phyloP scores from a whole-genome alignment of 2,888 invertebrate species.

The Horisme vitalbata region DNA sequence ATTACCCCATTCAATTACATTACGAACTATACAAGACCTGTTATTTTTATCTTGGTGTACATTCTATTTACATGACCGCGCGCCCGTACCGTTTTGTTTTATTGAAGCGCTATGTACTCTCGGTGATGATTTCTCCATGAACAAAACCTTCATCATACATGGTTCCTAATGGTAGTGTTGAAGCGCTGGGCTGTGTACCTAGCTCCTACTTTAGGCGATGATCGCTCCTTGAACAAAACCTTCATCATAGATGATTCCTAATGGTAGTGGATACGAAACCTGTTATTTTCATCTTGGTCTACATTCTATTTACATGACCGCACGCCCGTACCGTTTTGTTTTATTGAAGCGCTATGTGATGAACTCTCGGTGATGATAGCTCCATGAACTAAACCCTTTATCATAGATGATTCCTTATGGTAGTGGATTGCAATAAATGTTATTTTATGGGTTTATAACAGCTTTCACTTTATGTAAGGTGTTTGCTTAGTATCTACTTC shows the following conservation, averaged over 20 bases:
- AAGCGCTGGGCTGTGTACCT: no score
- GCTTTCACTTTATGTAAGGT: slow-evolving; percentile 79
- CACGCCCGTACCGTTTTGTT: slow-evolving; percentile 6
- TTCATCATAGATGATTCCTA: no score
- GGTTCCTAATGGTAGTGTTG: no score
- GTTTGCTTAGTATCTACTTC: slow-evolving; percentile 75
- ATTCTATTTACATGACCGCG: slow-evolving; percentile 18
- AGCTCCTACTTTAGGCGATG: no score
- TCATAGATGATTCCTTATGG: slow-evolving; percentile 48
- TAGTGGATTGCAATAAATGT: slow-evolving; percentile 68
- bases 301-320: slow-evolving; percentile 19
- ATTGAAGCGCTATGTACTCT: slow-evolving; percentile 2
- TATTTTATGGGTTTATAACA: slow-evolving; percentile 73
- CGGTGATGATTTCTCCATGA: slow-evolving; percentile 8
- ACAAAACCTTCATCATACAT: no score
- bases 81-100: slow-evolving; percentile 6
- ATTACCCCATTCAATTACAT: slow-evolving; percentile 19
- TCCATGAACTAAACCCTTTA: slow-evolving; percentile 21
- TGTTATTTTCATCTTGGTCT: slow-evolving; percentile 12
- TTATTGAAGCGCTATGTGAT: slow-evolving; percentile 6
- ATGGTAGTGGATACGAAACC: slow-evolving; percentile 23
- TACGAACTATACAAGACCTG: slow-evolving; percentile 19
- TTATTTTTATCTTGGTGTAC: slow-evolving; percentile 13
- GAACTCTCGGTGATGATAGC: slow-evolving; percentile 3
- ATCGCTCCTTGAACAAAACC: slow-evolving; percentile 15